A percentile compares a stretch with the other conserved stretches of the same genome.
Conservation (phyloP, 2,113 vertebrate species). For the Malurus alboscapulatus region DNA sequence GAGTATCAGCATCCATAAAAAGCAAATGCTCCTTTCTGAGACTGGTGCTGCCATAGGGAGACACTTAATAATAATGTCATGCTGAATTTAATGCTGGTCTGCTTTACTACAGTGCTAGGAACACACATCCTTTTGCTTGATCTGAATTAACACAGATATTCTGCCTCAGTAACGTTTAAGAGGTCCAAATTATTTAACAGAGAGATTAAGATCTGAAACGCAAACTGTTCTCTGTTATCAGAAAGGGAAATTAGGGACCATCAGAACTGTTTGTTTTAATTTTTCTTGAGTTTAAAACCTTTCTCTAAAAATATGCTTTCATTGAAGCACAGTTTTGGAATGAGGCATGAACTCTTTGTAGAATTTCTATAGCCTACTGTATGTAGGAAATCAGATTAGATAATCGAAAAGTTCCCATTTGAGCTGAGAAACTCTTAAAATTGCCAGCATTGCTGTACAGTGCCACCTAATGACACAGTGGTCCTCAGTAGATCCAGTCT, state of each 20-base stretch:
- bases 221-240: background rate
- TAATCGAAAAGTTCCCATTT: background rate
- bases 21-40: background rate
- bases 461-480: background rate
- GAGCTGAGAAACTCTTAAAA: background rate
- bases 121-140: background rate
- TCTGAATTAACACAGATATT: background rate
- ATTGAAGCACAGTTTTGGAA: background rate
- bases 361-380: background rate
- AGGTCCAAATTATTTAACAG: background rate
- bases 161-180: background rate
- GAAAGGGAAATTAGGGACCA: background rate
- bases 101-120: background rate
- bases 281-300: background rate
- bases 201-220: background rate
- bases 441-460: background rate
- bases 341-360: background rate
- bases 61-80: background rate
- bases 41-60: background rate
- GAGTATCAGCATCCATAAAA: background rate
- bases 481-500: background rate
- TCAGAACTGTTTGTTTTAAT: background rate
- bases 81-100: background rate
- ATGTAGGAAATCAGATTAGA: background rate
- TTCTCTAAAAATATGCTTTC: background rate